Conservation (phyloP, 2,797 vertebrate species). For the Percopsis omiscomaycus region DNA sequence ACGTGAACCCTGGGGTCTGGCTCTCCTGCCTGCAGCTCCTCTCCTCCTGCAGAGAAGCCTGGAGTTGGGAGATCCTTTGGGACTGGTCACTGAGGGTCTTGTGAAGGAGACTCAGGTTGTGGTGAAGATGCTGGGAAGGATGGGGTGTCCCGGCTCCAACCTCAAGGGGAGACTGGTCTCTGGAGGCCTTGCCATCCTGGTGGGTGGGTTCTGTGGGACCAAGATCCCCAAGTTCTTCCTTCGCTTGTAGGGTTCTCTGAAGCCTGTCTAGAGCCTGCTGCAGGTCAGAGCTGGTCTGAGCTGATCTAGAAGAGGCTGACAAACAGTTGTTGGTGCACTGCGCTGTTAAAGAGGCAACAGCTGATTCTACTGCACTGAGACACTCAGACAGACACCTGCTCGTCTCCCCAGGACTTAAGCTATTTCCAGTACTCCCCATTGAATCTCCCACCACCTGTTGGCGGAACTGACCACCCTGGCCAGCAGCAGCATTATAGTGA, state of each 20-base stretch:
- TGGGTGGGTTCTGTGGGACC: conserved; percentile 15
- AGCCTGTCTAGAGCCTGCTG: conserved; percentile 70
- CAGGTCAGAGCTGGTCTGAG: conserved; percentile 49
- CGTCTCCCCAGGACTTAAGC: conserved; percentile 33
- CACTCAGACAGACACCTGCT: conserved; percentile 62
- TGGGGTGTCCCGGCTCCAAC: conserved; percentile 32
- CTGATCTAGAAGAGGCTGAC: conserved; percentile 21
- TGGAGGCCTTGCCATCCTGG: conserved; percentile 9
- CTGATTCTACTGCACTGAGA: conserved; percentile 67
- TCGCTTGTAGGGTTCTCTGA: conserved; percentile 63
- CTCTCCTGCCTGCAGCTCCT: conserved; percentile 37
- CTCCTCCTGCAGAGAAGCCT: conserved; percentile 55
- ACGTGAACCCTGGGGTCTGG: conserved; percentile 43
- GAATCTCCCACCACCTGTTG: conserved; percentile 21
- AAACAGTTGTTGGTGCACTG: conserved; percentile 49
- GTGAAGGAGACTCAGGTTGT: conserved; percentile 59
- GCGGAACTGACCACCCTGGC: conserved; percentile 24
- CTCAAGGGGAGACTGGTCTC: conserved; percentile 9
- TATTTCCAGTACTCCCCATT: conserved; percentile 12
- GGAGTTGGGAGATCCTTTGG: conserved; percentile 56
- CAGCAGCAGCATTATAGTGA: background rate
- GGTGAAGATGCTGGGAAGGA: conserved; percentile 57
- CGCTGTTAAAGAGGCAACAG: conserved; percentile 63
- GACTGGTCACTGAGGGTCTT: conserved; percentile 65
- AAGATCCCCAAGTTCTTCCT: conserved; percentile 36